Percentiles rank a stretch among this genome's conserved stretches.
Evolutionary conservation across 2,888 invertebrate genomes (phyloP).

Genomic region (Boloria selene): DNA sequence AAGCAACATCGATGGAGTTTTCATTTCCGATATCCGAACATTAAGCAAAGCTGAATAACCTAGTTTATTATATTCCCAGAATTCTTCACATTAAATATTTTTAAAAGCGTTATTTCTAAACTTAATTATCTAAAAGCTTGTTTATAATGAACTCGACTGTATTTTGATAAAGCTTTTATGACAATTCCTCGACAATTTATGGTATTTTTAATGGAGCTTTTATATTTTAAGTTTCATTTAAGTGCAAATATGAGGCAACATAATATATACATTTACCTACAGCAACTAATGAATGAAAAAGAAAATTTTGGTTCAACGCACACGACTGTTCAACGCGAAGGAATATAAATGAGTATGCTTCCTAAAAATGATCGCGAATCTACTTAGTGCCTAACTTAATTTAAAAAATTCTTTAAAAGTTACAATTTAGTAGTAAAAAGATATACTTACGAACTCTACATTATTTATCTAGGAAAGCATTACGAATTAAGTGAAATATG

Average conservation of each 20-base stretch:
- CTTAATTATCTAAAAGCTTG: slow-evolving; percentile 57
- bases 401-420: slow-evolving; percentile 1
- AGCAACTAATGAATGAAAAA: slow-evolving; percentile 48
- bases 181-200: slow-evolving; percentile 56
- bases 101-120: slow-evolving; percentile 30
- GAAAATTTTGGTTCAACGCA: slow-evolving; percentile 6
- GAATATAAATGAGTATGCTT: not conserved
- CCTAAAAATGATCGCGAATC: not conserved
- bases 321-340: not conserved
- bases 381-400: slow-evolving; percentile 1
- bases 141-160: slow-evolving; percentile 42
- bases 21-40: slow-evolving; percentile 33
- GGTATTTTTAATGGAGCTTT: slow-evolving; percentile 45
- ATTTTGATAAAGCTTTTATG: slow-evolving; percentile 46
- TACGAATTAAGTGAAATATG: slow-evolving; percentile 21
- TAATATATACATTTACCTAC: slow-evolving; percentile 49
- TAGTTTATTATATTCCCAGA: slow-evolving; percentile 9
- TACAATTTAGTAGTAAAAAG: not conserved
- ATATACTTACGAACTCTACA: slow-evolving; percentile 6
- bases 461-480: slow-evolving; percentile 30
- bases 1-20: slow-evolving; percentile 63
- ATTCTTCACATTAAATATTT: slow-evolving; percentile 18
- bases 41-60: slow-evolving; percentile 37
- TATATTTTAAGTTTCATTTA: slow-evolving; percentile 39
- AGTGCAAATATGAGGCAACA: slow-evolving; percentile 70